These are phyloP conservation scores for Orthosia gracilis DNA, from an alignment of 2,888 invertebrate species.

Conservation along the genomic window DNA sequence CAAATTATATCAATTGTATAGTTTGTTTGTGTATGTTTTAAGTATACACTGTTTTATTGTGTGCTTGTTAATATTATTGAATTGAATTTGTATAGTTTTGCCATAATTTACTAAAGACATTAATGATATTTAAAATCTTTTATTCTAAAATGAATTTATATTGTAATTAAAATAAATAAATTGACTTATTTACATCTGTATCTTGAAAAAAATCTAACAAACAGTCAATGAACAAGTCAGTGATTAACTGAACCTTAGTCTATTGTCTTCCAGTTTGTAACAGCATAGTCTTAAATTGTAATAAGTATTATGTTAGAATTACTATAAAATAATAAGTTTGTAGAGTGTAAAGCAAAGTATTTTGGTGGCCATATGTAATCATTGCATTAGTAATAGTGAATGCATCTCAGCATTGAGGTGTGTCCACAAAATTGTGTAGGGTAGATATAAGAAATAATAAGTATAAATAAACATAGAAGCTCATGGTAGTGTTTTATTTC, in stretches of 20 bases:
- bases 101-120: conserved; percentile 17
- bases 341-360: conserved; percentile 27
- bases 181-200: conserved; percentile 20
- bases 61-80: conserved; percentile 24
- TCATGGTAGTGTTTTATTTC: conserved; percentile 61
- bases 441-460: conserved; percentile 54
- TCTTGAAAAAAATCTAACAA: neutral
- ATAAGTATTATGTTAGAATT: conserved; percentile 39
- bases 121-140: conserved; percentile 1
- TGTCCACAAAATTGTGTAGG: conserved; percentile 32
- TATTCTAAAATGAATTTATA: conserved; percentile 17
- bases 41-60: conserved; percentile 18
- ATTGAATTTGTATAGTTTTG: conserved; percentile 12
- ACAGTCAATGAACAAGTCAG: conserved; percentile 14
- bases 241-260: conserved; percentile 62
- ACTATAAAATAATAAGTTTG: conserved; percentile 13
- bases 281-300: conserved; percentile 33
- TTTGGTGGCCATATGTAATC: conserved; percentile 54
- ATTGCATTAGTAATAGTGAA: conserved; percentile 10
- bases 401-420: conserved; percentile 13
- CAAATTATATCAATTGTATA: conserved; percentile 49
- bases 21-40: conserved; percentile 30
- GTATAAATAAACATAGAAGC: conserved; percentile 62
- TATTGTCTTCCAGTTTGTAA: conserved; percentile 70
- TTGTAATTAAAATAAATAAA: conserved; percentile 7